Evolutionary conservation across 30 jellyfish, hydroid and myxozoan species (phyloP), one percentile per base, ranked within the genome.

Genomic region (Cassiopea xamachana): DNA sequence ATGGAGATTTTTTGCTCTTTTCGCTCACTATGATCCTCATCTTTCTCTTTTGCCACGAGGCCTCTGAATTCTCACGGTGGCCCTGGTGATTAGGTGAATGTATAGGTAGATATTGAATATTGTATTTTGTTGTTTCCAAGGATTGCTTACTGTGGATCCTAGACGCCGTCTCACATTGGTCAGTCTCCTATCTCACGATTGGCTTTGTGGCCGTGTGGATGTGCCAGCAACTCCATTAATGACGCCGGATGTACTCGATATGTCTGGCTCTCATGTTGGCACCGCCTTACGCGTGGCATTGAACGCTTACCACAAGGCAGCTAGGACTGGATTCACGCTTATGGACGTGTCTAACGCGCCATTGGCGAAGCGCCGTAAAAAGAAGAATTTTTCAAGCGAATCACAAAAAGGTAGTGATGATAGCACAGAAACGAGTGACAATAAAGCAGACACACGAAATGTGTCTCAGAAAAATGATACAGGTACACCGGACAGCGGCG

Each of bases 331-430:
- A 59, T 97, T 96, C 81, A 92, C 97, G 50, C 87, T 96, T 18
- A 96, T 96, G 99, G 99, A 93, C 71, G 99, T 96, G 46, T 96
- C 97, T 47, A 89, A 97, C 82, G 99, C 99, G 46, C 99, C 99
- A 73, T 72, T 96, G 48, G 99, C 99, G 49, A 96, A 96, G 80
- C 93, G 99, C 58, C 93, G 99, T 62, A 96, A 89, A 81, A 76
- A 87, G 87, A 96, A 96, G 91, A 97, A 92, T 75, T 79, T 92
- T 13, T 91, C 98, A 14, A 87, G 86, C 60, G 97, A 96, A 48
- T 88, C 95, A 1, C 95, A 88, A 44, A 88, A 88, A 51, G 95
- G 85, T 67, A 88, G 95, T 88, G 87, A 60, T 50, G 95, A 88
- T 45, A 69, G 90, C 82, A 19, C 90, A 0, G 88, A 82, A 68